These are phyloP conservation scores for Ganaspis brasiliensis DNA, from an alignment of 2,888 invertebrate species.

Conservation along the genomic window DNA sequence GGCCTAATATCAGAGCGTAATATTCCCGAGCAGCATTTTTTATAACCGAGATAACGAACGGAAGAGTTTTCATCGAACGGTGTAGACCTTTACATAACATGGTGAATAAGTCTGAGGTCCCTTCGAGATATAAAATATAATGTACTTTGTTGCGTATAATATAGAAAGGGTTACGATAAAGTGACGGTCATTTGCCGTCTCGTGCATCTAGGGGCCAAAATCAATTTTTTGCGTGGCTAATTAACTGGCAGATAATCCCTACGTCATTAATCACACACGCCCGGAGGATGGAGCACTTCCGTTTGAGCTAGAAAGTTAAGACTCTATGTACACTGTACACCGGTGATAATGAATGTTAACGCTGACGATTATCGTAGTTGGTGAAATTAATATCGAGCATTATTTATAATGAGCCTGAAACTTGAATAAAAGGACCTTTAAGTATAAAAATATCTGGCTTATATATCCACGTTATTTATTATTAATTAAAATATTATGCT, in stretches of 20 bases:
- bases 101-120: too few relatives aligned
- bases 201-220: slow-evolving; percentile 54
- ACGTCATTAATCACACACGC: slow-evolving; percentile 60
- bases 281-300: slow-evolving; percentile 60
- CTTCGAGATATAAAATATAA: background rate
- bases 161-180: slow-evolving; percentile 18
- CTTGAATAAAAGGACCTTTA: slow-evolving; percentile 17
- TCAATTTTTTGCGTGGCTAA: slow-evolving; percentile 60
- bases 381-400: slow-evolving; percentile 41
- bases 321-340: slow-evolving; percentile 50
- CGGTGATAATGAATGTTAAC: slow-evolving; percentile 38
- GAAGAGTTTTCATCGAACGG: slow-evolving; percentile 57
- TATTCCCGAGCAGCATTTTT: slow-evolving; percentile 69
- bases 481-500: slow-evolving; percentile 26
- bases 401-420: slow-evolving; percentile 39
- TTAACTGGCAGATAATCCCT: slow-evolving; percentile 61
- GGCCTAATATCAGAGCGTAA: slow-evolving; percentile 66
- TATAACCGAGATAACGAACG: slow-evolving; percentile 66
- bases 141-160: background rate
- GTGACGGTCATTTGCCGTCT: slow-evolving; percentile 43
- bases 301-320: slow-evolving; percentile 54
- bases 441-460: background rate
- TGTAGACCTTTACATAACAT: slow-evolving; percentile 6
- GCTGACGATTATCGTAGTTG: slow-evolving; percentile 40
- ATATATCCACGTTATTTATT: slow-evolving; percentile 17